A percentile compares a stretch with the other conserved stretches of the same genome.
Conservation (phyloP, 2,797 vertebrate species). For the Rhinatrema bivittatum region DNA sequence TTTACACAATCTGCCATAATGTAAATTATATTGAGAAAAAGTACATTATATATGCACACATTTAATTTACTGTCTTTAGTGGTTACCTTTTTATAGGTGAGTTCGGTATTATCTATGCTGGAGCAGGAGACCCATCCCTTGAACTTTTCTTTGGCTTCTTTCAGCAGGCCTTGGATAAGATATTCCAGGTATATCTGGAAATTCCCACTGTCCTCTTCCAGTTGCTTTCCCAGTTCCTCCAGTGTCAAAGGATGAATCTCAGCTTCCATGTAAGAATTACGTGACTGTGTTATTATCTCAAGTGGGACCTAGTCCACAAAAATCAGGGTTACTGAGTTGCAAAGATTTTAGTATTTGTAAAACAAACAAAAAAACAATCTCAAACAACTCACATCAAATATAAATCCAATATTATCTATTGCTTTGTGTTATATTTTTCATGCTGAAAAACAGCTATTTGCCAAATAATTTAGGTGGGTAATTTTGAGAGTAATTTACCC, state of each 20-base stretch:
- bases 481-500: no score
- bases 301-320: constrained; percentile 75
- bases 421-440: no score
- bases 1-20: no score
- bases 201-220: constrained; percentile 73
- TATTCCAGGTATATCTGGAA: constrained; percentile 74
- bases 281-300: constrained; percentile 88
- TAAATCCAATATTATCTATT: no score
- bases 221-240: constrained; percentile 76
- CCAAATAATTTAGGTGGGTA: no score
- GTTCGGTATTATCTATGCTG: constrained; percentile 81
- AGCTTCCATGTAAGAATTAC: constrained; percentile 83
- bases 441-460: no score
- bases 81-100: constrained; percentile 87
- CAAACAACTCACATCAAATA: no score
- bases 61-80: no score
- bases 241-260: constrained; percentile 79
- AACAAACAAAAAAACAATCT: no score
- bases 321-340: background rate
- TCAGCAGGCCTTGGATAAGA: constrained; percentile 77
- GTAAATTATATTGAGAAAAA: no score
- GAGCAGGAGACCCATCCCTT: constrained; percentile 86
- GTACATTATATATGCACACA: no score
- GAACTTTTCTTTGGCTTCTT: constrained; percentile 87
- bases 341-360: no score